A percentile compares a stretch with the other conserved stretches of the same genome.
Conservation (phyloP, 2,797 vertebrate genomes). For the Erpetoichthys calabaricus region DNA sequence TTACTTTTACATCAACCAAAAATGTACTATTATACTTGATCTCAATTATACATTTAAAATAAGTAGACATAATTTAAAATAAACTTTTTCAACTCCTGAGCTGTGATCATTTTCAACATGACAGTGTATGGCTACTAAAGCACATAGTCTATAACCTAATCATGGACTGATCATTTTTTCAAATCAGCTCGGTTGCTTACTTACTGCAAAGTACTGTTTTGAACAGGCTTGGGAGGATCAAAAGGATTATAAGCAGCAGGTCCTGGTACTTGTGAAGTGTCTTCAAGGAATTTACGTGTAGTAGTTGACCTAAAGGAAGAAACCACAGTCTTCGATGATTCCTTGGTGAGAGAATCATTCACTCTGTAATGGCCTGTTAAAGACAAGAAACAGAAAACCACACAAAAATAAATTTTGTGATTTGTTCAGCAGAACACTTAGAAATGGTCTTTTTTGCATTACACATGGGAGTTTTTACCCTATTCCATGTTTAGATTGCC, state of each 20-base stretch:
- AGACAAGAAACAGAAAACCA: slow-evolving; percentile 7
- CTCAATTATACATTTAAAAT: too few relatives aligned
- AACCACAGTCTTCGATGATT: slow-evolving; percentile 27
- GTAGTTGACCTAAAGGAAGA: slow-evolving; percentile 56
- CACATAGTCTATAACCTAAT: too few relatives aligned
- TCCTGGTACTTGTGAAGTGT: slow-evolving; percentile 32
- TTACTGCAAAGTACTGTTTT: slow-evolving; percentile 36
- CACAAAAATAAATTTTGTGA: background rate
- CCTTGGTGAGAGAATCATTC: slow-evolving; percentile 34
- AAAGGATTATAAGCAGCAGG: slow-evolving; percentile 46
- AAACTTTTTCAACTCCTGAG: too few relatives aligned
- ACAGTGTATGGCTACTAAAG: too few relatives aligned
- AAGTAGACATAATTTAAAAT: too few relatives aligned
- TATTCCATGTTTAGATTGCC: too few relatives aligned
- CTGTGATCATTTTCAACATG: too few relatives aligned
- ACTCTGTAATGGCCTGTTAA: slow-evolving; percentile 47
- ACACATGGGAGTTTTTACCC: too few relatives aligned
- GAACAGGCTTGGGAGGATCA: slow-evolving; percentile 20
- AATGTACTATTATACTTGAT: too few relatives aligned
- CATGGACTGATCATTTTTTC: too few relatives aligned
- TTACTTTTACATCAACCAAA: too few relatives aligned
- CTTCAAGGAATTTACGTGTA: slow-evolving; percentile 19
- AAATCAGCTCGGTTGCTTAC: slow-evolving; percentile 14
- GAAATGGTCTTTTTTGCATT: too few relatives aligned
- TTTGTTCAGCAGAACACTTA: background rate